These are phyloP conservation scores for Holothuria leucospilota DNA, from an alignment of 53 echinoderm and acorn worm genomes.

Conservation along the genomic window DNA sequence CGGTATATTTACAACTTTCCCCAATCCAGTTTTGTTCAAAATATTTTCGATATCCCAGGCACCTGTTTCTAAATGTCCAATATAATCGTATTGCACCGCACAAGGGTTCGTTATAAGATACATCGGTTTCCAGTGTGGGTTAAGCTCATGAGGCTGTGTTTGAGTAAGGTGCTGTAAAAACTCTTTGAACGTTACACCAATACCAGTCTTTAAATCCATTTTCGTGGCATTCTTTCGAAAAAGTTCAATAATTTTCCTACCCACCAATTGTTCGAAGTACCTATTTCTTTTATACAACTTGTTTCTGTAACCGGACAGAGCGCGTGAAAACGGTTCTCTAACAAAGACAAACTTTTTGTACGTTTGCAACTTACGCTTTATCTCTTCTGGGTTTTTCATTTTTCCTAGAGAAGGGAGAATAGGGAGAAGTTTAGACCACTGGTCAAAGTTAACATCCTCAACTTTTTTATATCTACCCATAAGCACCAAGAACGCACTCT, in stretches of 20 bases:
- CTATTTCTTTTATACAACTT: slow-evolving; percentile 53
- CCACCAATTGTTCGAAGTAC: slow-evolving; percentile 39
- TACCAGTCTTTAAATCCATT: slow-evolving; percentile 49
- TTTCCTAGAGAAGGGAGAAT: slow-evolving; percentile 49
- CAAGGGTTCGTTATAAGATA: slow-evolving; percentile 72
- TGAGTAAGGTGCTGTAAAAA: slow-evolving; percentile 62
- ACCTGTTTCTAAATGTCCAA: slow-evolving; percentile 73
- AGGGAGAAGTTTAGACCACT: slow-evolving; percentile 17
- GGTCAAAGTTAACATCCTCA: slow-evolving; percentile 50
- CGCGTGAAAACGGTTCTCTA: slow-evolving; percentile 74
- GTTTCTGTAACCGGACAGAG: slow-evolving; percentile 72
- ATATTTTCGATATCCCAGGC: slow-evolving; percentile 68
- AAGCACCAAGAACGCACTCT: slow-evolving; percentile 72
- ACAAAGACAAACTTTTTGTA: slow-evolving; percentile 79
- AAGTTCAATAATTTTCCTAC: slow-evolving; percentile 45
- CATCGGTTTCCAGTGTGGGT: slow-evolving; percentile 78
- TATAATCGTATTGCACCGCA: slow-evolving; percentile 67
- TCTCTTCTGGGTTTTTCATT: slow-evolving; percentile 26
- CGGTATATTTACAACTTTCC: slow-evolving; percentile 65
- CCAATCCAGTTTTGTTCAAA: slow-evolving; percentile 60
- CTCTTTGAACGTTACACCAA: slow-evolving; percentile 68
- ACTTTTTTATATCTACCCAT: slow-evolving; percentile 63
- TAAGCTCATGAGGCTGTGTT: slow-evolving; percentile 25
- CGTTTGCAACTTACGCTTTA: slow-evolving; percentile 52
- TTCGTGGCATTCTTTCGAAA: slow-evolving; percentile 58